Percentiles rank a stretch among this genome's conserved stretches.
These are phyloP conservation scores for Rhinoptilus africanus DNA, from an alignment of 2,113 vertebrate genomes.

Conservation along the genomic window DNA sequence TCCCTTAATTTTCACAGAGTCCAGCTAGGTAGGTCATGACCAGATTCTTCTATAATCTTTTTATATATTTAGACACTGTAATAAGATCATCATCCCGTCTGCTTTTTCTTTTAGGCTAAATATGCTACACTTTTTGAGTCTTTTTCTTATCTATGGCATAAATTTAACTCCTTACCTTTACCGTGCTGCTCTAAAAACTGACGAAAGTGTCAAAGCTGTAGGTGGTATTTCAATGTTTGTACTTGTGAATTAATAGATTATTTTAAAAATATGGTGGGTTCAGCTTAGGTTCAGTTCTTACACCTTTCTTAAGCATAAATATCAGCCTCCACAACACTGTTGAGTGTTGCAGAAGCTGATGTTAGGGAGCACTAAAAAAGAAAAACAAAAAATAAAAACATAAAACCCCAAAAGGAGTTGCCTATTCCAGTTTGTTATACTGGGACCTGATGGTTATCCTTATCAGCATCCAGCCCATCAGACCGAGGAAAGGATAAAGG, in stretches of 20 bases:
- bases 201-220: neutral
- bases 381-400: too few relatives aligned
- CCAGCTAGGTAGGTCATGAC: conserved; percentile 46
- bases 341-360: neutral
- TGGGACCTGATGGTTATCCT: neutral
- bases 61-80: conserved; percentile 42
- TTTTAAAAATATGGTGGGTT: neutral
- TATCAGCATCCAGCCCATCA: neutral
- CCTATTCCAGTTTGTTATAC: neutral
- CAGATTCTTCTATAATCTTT: conserved; percentile 28
- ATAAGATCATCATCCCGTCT: conserved; percentile 25
- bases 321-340: neutral
- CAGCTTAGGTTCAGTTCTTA: neutral
- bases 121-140: neutral
- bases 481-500: neutral
- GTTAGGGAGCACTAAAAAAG: neutral
- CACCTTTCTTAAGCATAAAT: neutral
- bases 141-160: neutral
- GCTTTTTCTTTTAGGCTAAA: conserved; percentile 19
- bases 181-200: neutral
- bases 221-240: neutral
- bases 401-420: neutral
- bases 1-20: conserved; percentile 28
- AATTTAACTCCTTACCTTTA: conserved; percentile 1
- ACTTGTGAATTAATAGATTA: neutral